A percentile compares a stretch with the other conserved stretches of the same genome.
These are phyloP conservation scores for Pangasius djambal DNA, from an alignment of 2,797 vertebrate genomes.

Conservation along the genomic window DNA sequence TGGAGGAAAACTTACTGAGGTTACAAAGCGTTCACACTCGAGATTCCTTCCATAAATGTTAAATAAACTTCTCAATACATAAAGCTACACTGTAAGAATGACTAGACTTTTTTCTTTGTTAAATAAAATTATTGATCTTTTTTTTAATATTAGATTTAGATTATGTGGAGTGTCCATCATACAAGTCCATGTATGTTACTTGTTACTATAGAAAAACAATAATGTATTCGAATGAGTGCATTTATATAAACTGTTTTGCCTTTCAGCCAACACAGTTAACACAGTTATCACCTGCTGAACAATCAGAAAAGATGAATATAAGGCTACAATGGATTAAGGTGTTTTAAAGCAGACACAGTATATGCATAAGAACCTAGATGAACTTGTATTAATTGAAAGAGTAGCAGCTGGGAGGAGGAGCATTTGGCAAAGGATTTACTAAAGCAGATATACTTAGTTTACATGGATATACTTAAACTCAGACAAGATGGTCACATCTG, in stretches of 20 bases:
- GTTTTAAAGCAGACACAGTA: background rate
- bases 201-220: background rate
- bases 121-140: background rate
- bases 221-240: background rate
- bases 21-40: background rate
- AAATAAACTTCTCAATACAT: background rate
- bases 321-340: background rate
- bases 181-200: background rate
- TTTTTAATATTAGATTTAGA: background rate
- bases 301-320: background rate
- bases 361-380: background rate
- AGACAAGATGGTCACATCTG: background rate
- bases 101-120: background rate
- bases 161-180: background rate
- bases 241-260: background rate
- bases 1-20: background rate
- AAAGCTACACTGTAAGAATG: background rate
- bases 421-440: slow-evolving; percentile 18
- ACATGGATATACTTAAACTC: background rate
- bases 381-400: slow-evolving; percentile 1
- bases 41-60: background rate
- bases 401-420: background rate
- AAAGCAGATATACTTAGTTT: slow-evolving; percentile 16
- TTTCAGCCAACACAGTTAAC: background rate
- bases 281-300: background rate